A percentile compares a stretch with the other conserved stretches of the same genome.
Evolutionary conservation across 2,797 vertebrate genomes (phyloP).

Genomic region (Tarsius wallacei): DNA sequence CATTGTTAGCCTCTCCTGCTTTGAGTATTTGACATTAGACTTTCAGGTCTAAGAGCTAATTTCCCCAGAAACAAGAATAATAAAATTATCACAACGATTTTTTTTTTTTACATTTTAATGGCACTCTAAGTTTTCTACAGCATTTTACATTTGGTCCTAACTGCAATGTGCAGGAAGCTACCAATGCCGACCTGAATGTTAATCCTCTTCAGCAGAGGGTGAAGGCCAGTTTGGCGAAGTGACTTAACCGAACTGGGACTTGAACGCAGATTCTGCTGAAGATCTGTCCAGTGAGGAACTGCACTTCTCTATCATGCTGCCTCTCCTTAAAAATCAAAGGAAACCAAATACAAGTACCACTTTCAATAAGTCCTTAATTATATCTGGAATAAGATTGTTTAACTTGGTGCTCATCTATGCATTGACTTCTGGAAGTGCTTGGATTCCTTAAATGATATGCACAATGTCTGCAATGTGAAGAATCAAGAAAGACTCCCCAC

Average conservation of each 20-base stretch:
- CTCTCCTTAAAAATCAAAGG: neutral
- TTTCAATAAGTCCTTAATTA: neutral
- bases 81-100: neutral
- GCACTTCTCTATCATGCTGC: too few relatives aligned
- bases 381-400: neutral
- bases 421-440: neutral
- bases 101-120: neutral
- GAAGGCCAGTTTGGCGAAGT: neutral
- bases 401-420: neutral
- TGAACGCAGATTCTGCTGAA: neutral
- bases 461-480: neutral
- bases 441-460: neutral
- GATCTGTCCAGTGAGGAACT: neutral
- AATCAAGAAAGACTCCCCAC: fast-evolving
- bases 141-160: neutral
- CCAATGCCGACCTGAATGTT: fast-evolving
- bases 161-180: neutral
- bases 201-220: neutral
- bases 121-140: neutral
- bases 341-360: neutral
- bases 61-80: slow-evolving; percentile 67
- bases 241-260: neutral
- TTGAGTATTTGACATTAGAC: slow-evolving; percentile 32
- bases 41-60: slow-evolving; percentile 57
- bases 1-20: neutral